Base-by-base conservation (phyloP, 2,797 vertebrate genomes). In the Lutjanus argentimaculatus region DNA sequence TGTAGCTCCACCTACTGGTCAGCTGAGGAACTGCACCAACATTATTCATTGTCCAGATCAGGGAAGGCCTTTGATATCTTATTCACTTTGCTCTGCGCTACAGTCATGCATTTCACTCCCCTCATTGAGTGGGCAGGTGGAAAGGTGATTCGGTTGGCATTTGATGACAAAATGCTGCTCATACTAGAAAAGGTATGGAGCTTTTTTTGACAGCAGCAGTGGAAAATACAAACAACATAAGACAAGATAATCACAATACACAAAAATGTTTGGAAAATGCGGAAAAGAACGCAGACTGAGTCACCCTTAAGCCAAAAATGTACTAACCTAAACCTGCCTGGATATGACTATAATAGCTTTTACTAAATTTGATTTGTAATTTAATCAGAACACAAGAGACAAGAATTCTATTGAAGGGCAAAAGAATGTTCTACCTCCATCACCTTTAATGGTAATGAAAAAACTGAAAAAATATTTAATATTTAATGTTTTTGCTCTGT, bases 1-100 rank as follows among this genome's bases (percentile, higher is more conserved):
- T 77, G 22, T 77, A 81, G 65, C 84, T 6, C 87, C 91, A 88
- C 76, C 91, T 91, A 70, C 67, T 92, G 92, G 84, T 62, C n/a
- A 80, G 7, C 7, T 21, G 9, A 25, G 52, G 64, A 75, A 88
- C 69, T 84, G 57, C 86, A 80, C 3, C 22, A 14, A 15, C 8
- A 49, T 58, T 53, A 45, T 61, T 58, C 13, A 64, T 43, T 58
- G 67, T 80, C 66, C 15, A 68, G 45, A 40, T 58, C 30, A 61
- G 43, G 46, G 25, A n/a, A 45, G 25, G 2, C 42, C 53, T 70
- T 51, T 84, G 16, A 77, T 49, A 51, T 8, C 10, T 19, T 49
- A 55, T 74, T 52, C 25, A n/a, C 49, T 70, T 63, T 72, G 21
- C 62, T 75, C 8, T 56, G 16, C 1, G 0, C 21, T 19, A 40